phyloP scores from a whole-genome alignment of 30 jellyfish, hydroid and myxozoan genomes.

The Turritopsis dohrnii region DNA sequence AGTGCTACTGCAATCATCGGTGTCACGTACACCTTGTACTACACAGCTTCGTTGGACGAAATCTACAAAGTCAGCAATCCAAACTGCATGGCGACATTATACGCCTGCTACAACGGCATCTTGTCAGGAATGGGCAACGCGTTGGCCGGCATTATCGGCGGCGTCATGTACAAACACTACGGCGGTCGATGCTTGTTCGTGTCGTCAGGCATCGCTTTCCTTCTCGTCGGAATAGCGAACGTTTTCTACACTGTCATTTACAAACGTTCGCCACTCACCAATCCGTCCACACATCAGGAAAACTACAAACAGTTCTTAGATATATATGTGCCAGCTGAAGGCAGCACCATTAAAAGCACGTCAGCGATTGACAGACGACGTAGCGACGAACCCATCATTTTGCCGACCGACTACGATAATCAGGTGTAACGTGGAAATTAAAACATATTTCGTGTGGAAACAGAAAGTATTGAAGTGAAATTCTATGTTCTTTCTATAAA shows the following conservation, averaged over 20 bases:
- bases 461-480: no score
- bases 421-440: background rate
- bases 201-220: background rate
- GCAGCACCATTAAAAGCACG: background rate
- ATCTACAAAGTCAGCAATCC: conserved; percentile 23
- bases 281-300: background rate
- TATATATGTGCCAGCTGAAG: background rate
- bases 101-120: conserved; percentile 29
- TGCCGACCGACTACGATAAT: conserved; percentile 1
- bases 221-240: background rate
- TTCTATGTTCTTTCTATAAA: background rate
- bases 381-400: conserved; percentile 13
- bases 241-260: conserved; percentile 8
- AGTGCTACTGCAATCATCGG: conserved; percentile 3
- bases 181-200: conserved; percentile 17
- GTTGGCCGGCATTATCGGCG: conserved; percentile 27
- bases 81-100: conserved; percentile 17
- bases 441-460: background rate
- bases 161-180: conserved; percentile 20
- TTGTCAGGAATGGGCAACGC: conserved; percentile 22
- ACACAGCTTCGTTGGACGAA: conserved; percentile 23
- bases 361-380: background rate
- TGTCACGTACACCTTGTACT: conserved; percentile 13
- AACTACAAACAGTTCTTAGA: conserved; percentile 8
- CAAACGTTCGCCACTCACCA: conserved; percentile 7